Evolutionary conservation across 2,888 invertebrate genomes (phyloP).

Genomic region (Nemotelus pantherinus): DNA sequence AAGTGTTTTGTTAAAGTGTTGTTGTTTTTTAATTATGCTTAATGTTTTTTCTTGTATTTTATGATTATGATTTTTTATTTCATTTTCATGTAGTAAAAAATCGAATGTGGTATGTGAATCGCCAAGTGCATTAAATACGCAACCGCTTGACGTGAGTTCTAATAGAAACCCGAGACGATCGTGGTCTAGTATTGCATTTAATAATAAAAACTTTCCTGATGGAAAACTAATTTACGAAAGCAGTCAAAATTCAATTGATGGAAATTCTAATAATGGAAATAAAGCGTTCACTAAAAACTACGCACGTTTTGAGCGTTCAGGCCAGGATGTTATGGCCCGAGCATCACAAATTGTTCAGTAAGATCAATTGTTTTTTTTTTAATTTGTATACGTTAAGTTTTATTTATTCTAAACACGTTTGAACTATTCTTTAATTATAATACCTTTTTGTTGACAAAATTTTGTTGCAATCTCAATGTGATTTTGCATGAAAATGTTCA

Average conservation of each 20-base stretch:
- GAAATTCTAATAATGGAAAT: slow-evolving; percentile 56
- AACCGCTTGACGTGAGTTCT: slow-evolving; percentile 43
- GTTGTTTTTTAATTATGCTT: slow-evolving; percentile 48
- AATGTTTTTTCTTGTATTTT: slow-evolving; percentile 46
- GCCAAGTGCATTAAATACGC: slow-evolving; percentile 50
- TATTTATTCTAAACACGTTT: too few relatives aligned
- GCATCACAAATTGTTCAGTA: slow-evolving; percentile 90
- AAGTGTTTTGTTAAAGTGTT: slow-evolving; percentile 13
- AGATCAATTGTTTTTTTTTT: slow-evolving; percentile 64
- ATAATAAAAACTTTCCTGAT: slow-evolving; percentile 57
- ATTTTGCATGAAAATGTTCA: slow-evolving; percentile 35
- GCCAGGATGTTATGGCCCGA: slow-evolving; percentile 81
- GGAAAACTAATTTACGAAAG: slow-evolving; percentile 56
- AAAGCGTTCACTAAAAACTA: slow-evolving; percentile 54
- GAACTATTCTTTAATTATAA: slow-evolving; percentile 47
- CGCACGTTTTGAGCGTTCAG: slow-evolving; percentile 55
- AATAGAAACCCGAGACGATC: slow-evolving; percentile 54
- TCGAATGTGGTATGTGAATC: slow-evolving; percentile 53
- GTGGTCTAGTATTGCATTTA: slow-evolving; percentile 57
- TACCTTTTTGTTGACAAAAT: slow-evolving; percentile 23
- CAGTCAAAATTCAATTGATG: slow-evolving; percentile 51
- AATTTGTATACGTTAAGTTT: slow-evolving; percentile 50
- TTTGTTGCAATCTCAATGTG: slow-evolving; percentile 13
- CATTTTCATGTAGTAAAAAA: slow-evolving; percentile 53
- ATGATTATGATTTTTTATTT: slow-evolving; percentile 47